Percentiles rank a stretch among this genome's conserved stretches.
Conservation (phyloP, 2,888 invertebrate species). For the Chrysotoxum bicinctum region DNA sequence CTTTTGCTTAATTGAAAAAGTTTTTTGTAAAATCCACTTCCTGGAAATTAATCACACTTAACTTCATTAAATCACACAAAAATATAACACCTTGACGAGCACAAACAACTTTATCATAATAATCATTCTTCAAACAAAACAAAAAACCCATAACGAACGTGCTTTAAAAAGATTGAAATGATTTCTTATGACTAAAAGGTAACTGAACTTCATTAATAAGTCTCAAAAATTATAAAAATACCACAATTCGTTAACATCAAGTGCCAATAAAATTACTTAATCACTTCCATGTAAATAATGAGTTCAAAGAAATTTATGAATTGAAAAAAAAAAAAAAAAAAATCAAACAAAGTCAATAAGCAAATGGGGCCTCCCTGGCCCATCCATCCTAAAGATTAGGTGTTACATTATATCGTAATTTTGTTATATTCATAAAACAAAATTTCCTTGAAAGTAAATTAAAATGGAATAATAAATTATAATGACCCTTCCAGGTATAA, state of each 20-base stretch:
- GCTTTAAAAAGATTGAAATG: background rate
- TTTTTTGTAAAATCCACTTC: no score
- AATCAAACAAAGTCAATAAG: background rate
- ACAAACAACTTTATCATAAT: background rate
- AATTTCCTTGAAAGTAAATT: background rate
- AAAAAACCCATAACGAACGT: background rate
- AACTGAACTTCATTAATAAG: conserved; percentile 54
- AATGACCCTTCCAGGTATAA: background rate
- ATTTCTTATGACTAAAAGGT: conserved; percentile 32
- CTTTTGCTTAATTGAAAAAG: background rate
- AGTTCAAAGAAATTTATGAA: conserved; percentile 27
- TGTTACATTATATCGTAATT: background rate
- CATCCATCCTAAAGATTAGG: background rate
- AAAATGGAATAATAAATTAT: conserved; percentile 12
- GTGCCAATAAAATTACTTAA: conserved; percentile 60
- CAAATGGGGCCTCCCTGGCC: no score
- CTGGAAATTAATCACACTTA: background rate
- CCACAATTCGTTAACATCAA: conserved; percentile 59
- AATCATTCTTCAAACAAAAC: conserved; percentile 6
- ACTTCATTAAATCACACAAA: background rate
- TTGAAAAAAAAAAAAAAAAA: background rate
- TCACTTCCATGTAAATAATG: conserved; percentile 58
- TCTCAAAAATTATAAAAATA: conserved; percentile 45
- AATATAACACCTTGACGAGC: background rate
- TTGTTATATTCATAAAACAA: background rate